These are phyloP conservation scores for Macrochelys suwanniensis DNA, from an alignment of 2,797 vertebrate species.

Conservation along the genomic window DNA sequence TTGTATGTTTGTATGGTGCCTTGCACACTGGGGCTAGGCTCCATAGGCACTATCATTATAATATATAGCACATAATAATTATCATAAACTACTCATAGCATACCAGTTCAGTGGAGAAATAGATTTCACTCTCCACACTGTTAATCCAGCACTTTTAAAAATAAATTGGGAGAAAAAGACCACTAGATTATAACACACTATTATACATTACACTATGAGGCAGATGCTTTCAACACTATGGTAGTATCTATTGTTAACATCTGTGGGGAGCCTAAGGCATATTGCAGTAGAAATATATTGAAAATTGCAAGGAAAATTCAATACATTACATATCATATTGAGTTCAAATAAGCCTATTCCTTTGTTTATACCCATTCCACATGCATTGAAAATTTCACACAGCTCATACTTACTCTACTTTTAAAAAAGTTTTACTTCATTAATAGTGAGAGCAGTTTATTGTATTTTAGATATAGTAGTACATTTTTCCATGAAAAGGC, in stretches of 20 bases:
- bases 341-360: no score
- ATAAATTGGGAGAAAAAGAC: neutral
- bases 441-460: neutral
- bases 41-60: neutral
- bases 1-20: neutral
- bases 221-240: no score
- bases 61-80: neutral
- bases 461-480: neutral
- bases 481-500: neutral
- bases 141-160: neutral
- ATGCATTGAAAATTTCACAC: no score
- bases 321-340: no score
- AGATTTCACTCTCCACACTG: neutral
- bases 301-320: no score
- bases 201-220: neutral
- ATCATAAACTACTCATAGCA: neutral
- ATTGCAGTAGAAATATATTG: no score
- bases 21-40: neutral
- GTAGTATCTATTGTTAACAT: no score
- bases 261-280: no score
- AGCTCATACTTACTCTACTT: accelerated
- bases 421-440: neutral
- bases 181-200: neutral
- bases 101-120: neutral
- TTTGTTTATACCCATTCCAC: no score